Evolutionary conservation across 2,888 invertebrate genomes (phyloP).

Genomic region (Lysandra coridon): DNA sequence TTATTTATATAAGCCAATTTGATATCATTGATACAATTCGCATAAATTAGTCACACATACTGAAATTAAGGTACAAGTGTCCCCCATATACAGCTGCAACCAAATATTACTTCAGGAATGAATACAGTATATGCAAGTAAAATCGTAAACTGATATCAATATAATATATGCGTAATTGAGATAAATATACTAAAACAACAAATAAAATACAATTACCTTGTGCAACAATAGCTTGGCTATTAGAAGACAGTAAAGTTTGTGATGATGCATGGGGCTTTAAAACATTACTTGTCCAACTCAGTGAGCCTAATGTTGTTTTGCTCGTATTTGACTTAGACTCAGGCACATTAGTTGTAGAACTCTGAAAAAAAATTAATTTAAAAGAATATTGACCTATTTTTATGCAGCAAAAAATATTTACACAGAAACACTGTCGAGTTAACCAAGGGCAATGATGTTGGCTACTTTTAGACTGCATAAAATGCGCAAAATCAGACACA

Average conservation of each 20-base stretch:
- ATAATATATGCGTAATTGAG: not conserved
- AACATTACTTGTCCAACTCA: conserved; percentile 58
- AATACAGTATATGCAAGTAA: not conserved
- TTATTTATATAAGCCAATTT: too few species aligned
- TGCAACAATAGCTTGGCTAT: conserved; percentile 58
- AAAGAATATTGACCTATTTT: not conserved
- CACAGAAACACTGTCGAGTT: not conserved
- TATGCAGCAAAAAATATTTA: too few species aligned
- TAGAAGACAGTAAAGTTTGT: conserved; percentile 62
- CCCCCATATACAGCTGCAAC: too few species aligned
- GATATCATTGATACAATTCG: too few species aligned
- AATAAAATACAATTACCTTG: conserved; percentile 49
- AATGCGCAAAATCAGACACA: not conserved
- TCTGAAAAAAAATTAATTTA: conserved; percentile 47
- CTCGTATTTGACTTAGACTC: conserved; percentile 58
- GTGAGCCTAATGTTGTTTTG: conserved; percentile 66
- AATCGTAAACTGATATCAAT: not conserved
- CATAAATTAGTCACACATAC: too few species aligned
- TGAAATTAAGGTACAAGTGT: too few species aligned
- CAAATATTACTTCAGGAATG: too few species aligned
- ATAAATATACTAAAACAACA: not conserved
- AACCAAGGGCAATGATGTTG: not conserved
- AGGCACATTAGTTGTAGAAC: conserved; percentile 52
- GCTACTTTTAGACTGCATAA: not conserved
- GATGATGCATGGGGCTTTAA: conserved; percentile 58